Base-by-base conservation (phyloP, 2,888 invertebrate species). In the Trileptium ribeirensis region DNA sequence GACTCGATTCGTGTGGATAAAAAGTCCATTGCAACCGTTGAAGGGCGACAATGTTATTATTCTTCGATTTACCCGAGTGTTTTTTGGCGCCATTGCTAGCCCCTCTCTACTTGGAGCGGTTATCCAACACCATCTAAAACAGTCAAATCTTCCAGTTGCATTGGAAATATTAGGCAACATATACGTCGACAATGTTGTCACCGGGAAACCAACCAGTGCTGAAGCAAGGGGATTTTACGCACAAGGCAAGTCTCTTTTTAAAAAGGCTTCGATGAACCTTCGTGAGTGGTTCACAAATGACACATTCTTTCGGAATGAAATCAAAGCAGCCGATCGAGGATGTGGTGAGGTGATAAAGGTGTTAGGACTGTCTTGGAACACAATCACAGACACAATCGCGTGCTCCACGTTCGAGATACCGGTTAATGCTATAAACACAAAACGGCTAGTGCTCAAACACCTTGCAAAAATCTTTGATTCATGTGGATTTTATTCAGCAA, bases 401-500 rank as follows among this genome's bases (percentile, higher is more conserved):
- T 51, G 51, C 51, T 8, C 51, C 24, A 24, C 8, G 8, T 24
- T 51, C 24, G 24, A 51, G 8, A 24, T 15, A 8, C 8, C 8
- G 8, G 51, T 24, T 24, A 24, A 51, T 51, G 24, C 34, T 1
- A 29, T 79, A 31, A 36, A 34, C 31, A 83, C 84, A 19, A 84
- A 84, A 67, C 75, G 83, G 1, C 67, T 67, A 15, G 77, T 84
- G 31, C 79, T 86, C 15, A 79, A 82, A 33, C 19, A 77, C 33
- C 79, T 86, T 51, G 79, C 84, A n/a, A 82, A 81, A n/a, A 39
- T 82, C 0, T 85, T 81, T 74, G 83, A 86, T 74, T 83, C 84
- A n/a, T 39, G 84, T 33, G 86, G 85, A 1, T 75, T 85, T 3
- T 24, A 83, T 33, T 78, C 67, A 0, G 82, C 82, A 31, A 81